Evolutionary conservation across 2,797 vertebrate genomes (phyloP), one percentile per base, ranked within the genome.

Genomic region (Pyrrhura leucotis): DNA sequence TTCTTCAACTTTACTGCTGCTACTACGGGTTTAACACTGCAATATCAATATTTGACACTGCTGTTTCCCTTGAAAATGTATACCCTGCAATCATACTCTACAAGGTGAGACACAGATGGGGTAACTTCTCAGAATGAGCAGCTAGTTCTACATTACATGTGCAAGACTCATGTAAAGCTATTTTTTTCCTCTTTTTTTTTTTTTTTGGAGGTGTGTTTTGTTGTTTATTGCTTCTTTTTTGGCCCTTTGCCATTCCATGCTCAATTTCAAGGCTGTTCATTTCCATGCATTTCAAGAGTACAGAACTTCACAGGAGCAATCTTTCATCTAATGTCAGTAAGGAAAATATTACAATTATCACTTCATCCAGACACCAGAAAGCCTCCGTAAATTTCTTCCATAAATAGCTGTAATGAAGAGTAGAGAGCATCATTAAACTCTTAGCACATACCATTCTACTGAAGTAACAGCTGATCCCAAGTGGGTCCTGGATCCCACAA

Each of bases 391-490:
- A 85, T 80, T 71, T 93, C n/a, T 88, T 73, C 54, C 37, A 76
- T 85, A 79, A 94, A 93, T 51, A 90, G 29, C 33, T 79, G 12
- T 62, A 82, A 87, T 73, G 93, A 92, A 62, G 44, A 74, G 16
- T 56, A 76, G 44, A 90, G 12, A 89, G 12, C 33, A 73, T 63
- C 56, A 61, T 88, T 93, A 92, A 94, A 88, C 28, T 78, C 65
- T 69, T 39, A 76, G 73, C 25, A 84, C 81, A 85, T 92, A 67
- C 74, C 84, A 83, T 90, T 93, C 86, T 61, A 53, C 40, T 92
- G 85, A 92, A 85, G 56, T 79, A 82, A 93, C 44, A 87, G 47
- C 39, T 82, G 81, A 92, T 93, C 61, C 80, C 61, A 82, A 82
- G 7, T 67, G 63, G 63, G 63, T 82, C 51, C 84, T 87, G 44